Evolutionary conservation across 1,140 invertebrate species (phyloP).

Genomic region (Parasteatoda tepidariorum): DNA sequence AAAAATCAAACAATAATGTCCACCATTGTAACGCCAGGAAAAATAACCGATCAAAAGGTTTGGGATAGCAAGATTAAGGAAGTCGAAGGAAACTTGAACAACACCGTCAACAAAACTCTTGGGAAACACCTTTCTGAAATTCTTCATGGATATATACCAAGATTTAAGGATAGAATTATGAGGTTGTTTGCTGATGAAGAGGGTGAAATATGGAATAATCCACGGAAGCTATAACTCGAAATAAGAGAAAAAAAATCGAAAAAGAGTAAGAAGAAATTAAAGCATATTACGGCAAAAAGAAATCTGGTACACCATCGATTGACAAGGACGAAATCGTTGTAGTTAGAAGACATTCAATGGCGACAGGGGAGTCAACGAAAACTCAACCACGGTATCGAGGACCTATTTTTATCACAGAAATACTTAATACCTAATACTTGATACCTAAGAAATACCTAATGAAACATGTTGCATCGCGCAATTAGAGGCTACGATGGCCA

Average conservation of each 20-base stretch:
- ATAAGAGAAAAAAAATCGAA: too few species aligned
- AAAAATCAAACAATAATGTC: not conserved
- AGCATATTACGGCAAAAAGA: not conserved
- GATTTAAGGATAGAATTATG: slow-evolving; percentile 15
- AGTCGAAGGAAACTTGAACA: slow-evolving; percentile 33
- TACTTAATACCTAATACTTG: not conserved
- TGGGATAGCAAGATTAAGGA: not conserved
- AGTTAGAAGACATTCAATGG: not conserved
- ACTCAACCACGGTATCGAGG: not conserved
- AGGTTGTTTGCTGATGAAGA: not conserved
- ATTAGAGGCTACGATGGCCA: not conserved
- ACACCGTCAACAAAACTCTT: not conserved
- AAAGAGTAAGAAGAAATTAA: too few species aligned
- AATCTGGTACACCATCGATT: not conserved
- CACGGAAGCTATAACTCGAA: not conserved
- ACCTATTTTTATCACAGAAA: not conserved
- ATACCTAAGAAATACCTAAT: not conserved
- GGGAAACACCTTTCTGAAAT: slow-evolving; percentile 7
- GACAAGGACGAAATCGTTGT: not conserved
- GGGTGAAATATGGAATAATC: not conserved
- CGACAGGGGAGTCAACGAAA: too few species aligned
- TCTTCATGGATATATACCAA: not conserved
- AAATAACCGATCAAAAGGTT: not conserved
- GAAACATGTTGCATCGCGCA: not conserved
- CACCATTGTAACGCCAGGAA: not conserved